phyloP scores from a whole-genome alignment of 2,797 vertebrate species.

The Lithobates pipiens region DNA sequence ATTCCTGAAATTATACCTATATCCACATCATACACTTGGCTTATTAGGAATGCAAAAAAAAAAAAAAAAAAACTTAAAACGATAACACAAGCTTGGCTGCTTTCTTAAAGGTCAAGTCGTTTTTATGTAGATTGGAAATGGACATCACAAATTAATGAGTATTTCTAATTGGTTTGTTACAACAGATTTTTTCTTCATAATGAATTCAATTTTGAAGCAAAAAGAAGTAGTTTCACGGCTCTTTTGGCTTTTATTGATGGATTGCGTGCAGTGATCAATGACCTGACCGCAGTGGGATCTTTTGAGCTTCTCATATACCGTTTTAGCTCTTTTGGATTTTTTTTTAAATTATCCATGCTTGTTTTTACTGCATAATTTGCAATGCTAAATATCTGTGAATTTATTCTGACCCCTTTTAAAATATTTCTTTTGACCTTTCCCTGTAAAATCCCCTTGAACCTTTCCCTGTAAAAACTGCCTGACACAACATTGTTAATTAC shows the following conservation, averaged over 20 bases:
- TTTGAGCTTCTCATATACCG: background rate
- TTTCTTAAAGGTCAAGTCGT: slow-evolving; percentile 63
- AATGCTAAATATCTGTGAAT: background rate
- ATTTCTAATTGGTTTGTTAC: slow-evolving; percentile 66
- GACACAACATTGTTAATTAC: background rate
- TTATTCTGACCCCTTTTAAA: background rate
- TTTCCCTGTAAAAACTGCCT: background rate
- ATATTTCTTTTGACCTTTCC: slow-evolving; percentile 1
- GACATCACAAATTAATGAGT: slow-evolving; percentile 64
- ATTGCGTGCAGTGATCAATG: slow-evolving; percentile 41
- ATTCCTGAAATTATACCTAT: slow-evolving; percentile 43
- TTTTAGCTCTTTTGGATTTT: background rate
- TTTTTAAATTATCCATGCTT: background rate
- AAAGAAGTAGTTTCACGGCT: background rate
- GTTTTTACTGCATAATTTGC: slow-evolving; percentile 17
- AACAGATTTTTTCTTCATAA: slow-evolving; percentile 63
- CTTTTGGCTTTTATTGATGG: slow-evolving; percentile 62
- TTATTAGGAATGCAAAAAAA: slow-evolving; percentile 40
- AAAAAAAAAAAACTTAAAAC: slow-evolving; percentile 31
- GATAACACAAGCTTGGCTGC: slow-evolving; percentile 18
- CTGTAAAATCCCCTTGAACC: background rate
- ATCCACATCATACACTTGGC: background rate
- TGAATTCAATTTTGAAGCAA: slow-evolving; percentile 19
- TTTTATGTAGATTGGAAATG: slow-evolving; percentile 50
- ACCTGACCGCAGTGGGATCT: slow-evolving; percentile 7